phyloP scores from a whole-genome alignment of 2,113 vertebrate species.

The Perccottus glenii region DNA sequence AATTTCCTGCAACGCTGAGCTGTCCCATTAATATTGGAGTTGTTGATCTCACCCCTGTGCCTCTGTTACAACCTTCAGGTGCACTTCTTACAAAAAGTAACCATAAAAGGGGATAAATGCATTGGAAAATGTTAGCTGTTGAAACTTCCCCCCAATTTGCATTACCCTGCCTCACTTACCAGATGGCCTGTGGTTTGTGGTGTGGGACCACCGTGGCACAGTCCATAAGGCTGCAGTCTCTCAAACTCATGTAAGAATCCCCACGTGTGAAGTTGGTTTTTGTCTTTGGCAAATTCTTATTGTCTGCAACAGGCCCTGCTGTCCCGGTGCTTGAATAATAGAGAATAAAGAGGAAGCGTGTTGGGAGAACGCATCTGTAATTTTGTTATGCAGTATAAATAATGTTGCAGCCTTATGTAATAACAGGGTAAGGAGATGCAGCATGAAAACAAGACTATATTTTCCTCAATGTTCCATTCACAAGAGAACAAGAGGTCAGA shows the following conservation, averaged over 20 bases:
- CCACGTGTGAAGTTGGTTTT: constrained; percentile 52
- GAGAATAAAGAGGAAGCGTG: constrained; percentile 24
- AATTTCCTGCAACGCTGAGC: no score
- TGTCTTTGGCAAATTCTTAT: constrained; percentile 53
- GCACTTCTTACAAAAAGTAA: no score
- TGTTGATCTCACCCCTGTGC: no score
- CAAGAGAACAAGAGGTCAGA: not conserved
- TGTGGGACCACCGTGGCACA: constrained; percentile 64
- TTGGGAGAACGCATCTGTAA: constrained; percentile 17
- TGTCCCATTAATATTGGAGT: no score
- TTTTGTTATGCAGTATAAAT: constrained; percentile 17
- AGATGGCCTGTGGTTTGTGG: constrained; percentile 67
- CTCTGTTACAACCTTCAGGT: no score
- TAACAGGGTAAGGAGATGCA: not conserved
- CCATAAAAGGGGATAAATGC: constrained; percentile 11
- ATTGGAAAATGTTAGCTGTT: constrained; percentile 47
- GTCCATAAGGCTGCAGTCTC: constrained; percentile 74
- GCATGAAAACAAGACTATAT: not conserved
- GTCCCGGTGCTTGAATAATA: constrained; percentile 55
- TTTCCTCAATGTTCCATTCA: no score
- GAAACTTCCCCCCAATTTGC: constrained; percentile 26
- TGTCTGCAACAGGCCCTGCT: constrained; percentile 52
- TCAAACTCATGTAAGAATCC: constrained; percentile 70
- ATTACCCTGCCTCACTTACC: constrained; percentile 51
- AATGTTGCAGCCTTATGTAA: not conserved